These are phyloP conservation scores for Apeira syringaria DNA, from an alignment of 2,888 invertebrate species.

Conservation along the genomic window DNA sequence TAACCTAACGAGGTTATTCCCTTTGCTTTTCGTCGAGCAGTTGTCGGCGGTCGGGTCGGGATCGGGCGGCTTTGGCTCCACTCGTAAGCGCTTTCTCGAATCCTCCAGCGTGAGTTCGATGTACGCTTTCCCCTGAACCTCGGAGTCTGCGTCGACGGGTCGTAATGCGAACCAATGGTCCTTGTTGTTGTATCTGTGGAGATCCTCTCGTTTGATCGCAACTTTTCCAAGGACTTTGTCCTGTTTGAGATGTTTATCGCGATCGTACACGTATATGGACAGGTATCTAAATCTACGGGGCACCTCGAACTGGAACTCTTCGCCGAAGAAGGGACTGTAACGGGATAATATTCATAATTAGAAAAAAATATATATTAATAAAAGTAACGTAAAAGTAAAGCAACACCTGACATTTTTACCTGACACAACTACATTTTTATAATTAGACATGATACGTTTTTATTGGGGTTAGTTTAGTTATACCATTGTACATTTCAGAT, in stretches of 20 bases:
- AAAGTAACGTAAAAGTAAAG: no score
- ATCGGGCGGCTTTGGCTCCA: constrained; percentile 80
- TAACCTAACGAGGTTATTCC: constrained; percentile 69
- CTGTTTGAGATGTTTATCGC: constrained; percentile 92
- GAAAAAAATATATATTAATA: no score
- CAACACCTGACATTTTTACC: no score
- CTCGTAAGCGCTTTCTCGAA: constrained; percentile 74
- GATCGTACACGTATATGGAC: constrained; percentile 94
- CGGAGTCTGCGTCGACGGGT: constrained; percentile 94
- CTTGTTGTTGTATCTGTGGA: constrained; percentile 94
- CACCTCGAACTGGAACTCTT: constrained; percentile 96
- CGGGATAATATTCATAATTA: constrained; percentile 29
- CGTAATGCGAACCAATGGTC: constrained; percentile 96
- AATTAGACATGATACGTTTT: no score
- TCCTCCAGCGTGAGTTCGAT: constrained; percentile 90
- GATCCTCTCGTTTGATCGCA: constrained; percentile 93
- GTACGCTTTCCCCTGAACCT: constrained; percentile 95
- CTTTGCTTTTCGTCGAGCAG: constrained; percentile 59
- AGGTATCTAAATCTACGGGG: constrained; percentile 95
- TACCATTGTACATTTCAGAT: no score
- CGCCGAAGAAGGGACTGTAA: constrained; percentile 95
- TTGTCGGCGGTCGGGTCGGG: constrained; percentile 63
- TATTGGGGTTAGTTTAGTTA: no score
- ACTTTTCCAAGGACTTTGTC: constrained; percentile 92
- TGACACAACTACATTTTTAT: no score